These are phyloP conservation scores for Anoplius nigerrimus DNA, from an alignment of 2,888 invertebrate species.

Conservation along the genomic window DNA sequence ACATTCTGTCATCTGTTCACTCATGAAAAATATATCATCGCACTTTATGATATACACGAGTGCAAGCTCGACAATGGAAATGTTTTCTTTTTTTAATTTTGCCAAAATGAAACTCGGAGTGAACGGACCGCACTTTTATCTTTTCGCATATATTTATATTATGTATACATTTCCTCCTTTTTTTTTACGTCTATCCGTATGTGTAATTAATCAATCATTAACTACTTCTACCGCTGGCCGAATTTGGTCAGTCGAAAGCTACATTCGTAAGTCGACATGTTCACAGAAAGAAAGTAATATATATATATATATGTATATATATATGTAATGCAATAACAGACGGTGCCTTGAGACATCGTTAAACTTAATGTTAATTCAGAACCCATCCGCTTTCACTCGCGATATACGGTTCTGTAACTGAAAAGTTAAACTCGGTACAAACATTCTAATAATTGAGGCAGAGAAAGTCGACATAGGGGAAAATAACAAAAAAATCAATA, in stretches of 20 bases:
- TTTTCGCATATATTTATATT: not conserved
- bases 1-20: constrained; percentile 40
- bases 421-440: not conserved
- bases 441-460: not conserved
- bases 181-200: not conserved
- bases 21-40: constrained; percentile 46
- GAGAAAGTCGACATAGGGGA: not conserved
- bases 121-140: not conserved
- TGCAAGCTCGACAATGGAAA: not conserved
- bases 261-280: too few species aligned
- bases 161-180: too few species aligned
- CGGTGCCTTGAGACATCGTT: not conserved
- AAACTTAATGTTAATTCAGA: not conserved
- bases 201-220: not conserved
- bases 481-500: too few species aligned
- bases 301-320: not conserved
- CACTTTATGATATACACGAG: constrained; percentile 4
- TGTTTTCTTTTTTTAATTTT: not conserved
- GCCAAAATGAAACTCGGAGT: not conserved
- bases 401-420: not conserved
- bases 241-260: not conserved
- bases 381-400: not conserved
- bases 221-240: not conserved
- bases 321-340: not conserved
- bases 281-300: not conserved